phyloP scores from a whole-genome alignment of 2,113 vertebrate species.

The Egretta garzetta region DNA sequence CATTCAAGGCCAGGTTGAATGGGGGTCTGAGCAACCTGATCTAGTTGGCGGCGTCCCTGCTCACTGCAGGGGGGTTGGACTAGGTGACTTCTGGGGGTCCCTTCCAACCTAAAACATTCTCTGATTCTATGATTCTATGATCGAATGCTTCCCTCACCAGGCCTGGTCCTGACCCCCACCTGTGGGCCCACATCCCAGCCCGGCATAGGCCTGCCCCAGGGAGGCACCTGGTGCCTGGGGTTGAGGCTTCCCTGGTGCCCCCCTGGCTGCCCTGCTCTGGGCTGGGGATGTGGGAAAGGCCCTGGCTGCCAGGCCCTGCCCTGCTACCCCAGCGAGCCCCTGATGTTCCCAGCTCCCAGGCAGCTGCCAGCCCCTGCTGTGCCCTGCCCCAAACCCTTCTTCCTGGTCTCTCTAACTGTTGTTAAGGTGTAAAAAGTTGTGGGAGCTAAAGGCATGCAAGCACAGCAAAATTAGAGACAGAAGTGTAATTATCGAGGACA shows the following conservation, averaged over 20 bases:
- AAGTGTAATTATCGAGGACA: not conserved
- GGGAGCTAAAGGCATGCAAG: not conserved
- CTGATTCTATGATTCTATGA: too few relatives aligned
- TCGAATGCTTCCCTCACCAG: not conserved
- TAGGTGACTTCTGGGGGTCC: too few relatives aligned
- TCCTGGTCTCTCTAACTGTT: too few relatives aligned
- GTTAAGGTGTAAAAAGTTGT: not conserved
- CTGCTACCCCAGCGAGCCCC: not conserved
- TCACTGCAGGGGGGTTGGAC: too few relatives aligned
- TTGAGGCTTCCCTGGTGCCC: not conserved
- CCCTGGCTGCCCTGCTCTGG: not conserved
- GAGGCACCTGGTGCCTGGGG: not conserved
- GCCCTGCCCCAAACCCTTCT: not conserved
- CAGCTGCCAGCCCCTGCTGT: not conserved
- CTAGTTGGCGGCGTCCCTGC: too few relatives aligned
- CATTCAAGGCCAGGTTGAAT: too few relatives aligned
- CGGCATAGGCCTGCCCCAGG: fast-evolving
- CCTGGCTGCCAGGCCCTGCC: not conserved
- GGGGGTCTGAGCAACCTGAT: too few relatives aligned
- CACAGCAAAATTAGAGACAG: not conserved
- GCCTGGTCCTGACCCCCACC: too few relatives aligned
- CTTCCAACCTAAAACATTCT: too few relatives aligned
- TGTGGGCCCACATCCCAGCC: fast-evolving
- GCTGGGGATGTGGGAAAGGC: not conserved
- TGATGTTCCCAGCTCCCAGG: not conserved